Base-by-base conservation (phyloP, 2,113 vertebrate genomes). In the Cyprinodon tularosa region DNA sequence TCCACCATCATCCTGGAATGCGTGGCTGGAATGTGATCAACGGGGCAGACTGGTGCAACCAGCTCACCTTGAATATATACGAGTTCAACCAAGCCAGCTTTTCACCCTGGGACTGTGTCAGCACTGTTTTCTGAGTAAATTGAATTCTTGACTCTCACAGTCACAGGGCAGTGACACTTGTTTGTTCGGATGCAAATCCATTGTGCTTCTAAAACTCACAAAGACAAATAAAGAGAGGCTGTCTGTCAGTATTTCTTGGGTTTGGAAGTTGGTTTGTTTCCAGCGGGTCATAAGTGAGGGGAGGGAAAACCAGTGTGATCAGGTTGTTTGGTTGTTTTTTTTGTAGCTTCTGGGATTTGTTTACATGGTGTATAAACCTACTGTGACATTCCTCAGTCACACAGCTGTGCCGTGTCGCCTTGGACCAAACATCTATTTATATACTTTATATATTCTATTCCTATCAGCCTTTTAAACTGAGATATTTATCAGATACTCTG, bases 11-110 rank as follows among this genome's bases (percentile, higher is more conserved):
- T 80, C 78, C 68, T 57, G 66, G 68, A 77, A 76, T 85, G 80
- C 70, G 42, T 37, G 13, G 53, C 69, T 71, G 86, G 86, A 87
- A 91, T 88, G 82, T 17, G 17, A 86, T 80, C 60, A 60, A 82
- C 83, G 61, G 85, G 88, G 72, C 76, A 71, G 79, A 85, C 92
- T 86, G 81, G 91, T 88, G 88, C 75, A 94, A 95, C 94, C 91
- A 87, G 93, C 94, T 93, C 59, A 66, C 82, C 45, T 14, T 37
- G 66, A 74, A 66, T 83, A 36, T 57, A 53, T 81, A 29, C 29
- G 64, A 85, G 75, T 78, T 69, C 40, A 70, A 38, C 64, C 64
- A 45, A 57, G 29, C 64, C 50, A 59, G 20, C 38, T 72, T 22
- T 29, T 85, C 63, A 13, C 57, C 65, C 22, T 63, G 36, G 50